Evolutionary conservation across 2,113 vertebrate genomes (phyloP), one percentile per base, ranked within the genome.

Genomic region (Hydrolagus affinis): DNA sequence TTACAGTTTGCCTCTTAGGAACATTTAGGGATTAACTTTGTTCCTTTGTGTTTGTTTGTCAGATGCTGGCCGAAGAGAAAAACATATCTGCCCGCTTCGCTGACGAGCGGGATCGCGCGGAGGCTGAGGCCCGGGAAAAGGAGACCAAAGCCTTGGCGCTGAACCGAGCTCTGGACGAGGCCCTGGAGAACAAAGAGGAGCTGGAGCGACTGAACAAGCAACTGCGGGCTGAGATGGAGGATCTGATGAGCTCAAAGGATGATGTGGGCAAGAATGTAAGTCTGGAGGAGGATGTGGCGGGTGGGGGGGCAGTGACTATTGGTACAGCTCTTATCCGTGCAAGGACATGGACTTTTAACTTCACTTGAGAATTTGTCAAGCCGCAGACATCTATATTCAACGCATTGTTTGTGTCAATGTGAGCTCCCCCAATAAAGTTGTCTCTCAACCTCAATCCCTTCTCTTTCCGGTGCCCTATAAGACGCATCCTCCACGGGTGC

Each of bases 31-130:
- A 66, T 21, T 30, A 66, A 28, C 60, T 21, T 68, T 83, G 69
- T 19, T 71, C 17, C 15, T 9, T 21, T 19, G 10, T 86, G 62
- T 56, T 64, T 86, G 66, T 78, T 32, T 68, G 1, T n/a, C 72
- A 99, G 98, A 92, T 99, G 91, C 89, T 98, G 85, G 98, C 97
- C 0, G 98, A 99, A 88, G 98, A 99, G 86, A 99, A 99, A 91
- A 97, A 92, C 83, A 89, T 98, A 86, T 98, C 97, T 0, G 95
- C 97, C 15, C 95, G 97, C 0, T 95, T 96, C 0, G 97, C 96
- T 0, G 98, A 99, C 87, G 98, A 99, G 89, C 93, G 97, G 0
- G 97, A 99, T 90, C 93, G 95, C 0, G 97, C 98, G 0, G 97
- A 99, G 89, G 98, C 97, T 0, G 98, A 99, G 86, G 97, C 97